Conservation (phyloP, 2,113 vertebrate species). For the Stigmatopora nigra region DNA sequence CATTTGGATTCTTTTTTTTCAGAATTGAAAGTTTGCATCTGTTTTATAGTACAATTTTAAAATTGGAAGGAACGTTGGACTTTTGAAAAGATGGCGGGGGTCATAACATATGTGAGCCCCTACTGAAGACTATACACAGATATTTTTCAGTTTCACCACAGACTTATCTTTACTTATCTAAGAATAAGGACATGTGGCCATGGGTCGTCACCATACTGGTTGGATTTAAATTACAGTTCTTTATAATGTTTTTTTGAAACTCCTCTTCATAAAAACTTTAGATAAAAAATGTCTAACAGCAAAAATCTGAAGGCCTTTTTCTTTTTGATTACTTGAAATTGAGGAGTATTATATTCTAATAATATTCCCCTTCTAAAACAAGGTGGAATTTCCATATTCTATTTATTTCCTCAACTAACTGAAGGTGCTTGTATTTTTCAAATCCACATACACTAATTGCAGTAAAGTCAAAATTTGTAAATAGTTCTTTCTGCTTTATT, state of each 20-base stretch:
- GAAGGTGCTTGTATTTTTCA: conserved; percentile 80
- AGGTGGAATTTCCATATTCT: conserved; percentile 63
- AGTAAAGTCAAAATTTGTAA: conserved; percentile 78
- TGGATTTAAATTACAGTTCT: conserved; percentile 47
- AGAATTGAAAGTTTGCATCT: conserved; percentile 43
- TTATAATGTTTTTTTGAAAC: conserved; percentile 41
- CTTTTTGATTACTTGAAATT: conserved; percentile 57
- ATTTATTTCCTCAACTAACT: conserved; percentile 78
- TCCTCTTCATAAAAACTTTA: conserved; percentile 31
- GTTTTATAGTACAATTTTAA: conserved; percentile 50
- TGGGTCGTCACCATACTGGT: conserved; percentile 29
- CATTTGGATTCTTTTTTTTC: conserved; percentile 25
- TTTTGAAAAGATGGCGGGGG: conserved; percentile 25
- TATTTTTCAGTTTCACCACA: conserved; percentile 22
- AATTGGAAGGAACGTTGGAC: conserved; percentile 16
- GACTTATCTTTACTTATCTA: conserved; percentile 29
- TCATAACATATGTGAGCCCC: conserved; percentile 23
- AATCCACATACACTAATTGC: conserved; percentile 67
- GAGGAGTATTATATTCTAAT: conserved; percentile 61
- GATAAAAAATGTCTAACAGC: conserved; percentile 44
- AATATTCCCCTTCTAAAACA: conserved; percentile 25
- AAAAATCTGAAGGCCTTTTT: conserved; percentile 60
- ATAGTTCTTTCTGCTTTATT: conserved; percentile 83
- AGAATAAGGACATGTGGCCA: conserved; percentile 2
- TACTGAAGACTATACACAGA: conserved; percentile 13